A percentile compares a stretch with the other conserved stretches of the same genome.
Evolutionary conservation across 2,888 invertebrate species (phyloP).

Genomic region (Hypomecis punctinalis): DNA sequence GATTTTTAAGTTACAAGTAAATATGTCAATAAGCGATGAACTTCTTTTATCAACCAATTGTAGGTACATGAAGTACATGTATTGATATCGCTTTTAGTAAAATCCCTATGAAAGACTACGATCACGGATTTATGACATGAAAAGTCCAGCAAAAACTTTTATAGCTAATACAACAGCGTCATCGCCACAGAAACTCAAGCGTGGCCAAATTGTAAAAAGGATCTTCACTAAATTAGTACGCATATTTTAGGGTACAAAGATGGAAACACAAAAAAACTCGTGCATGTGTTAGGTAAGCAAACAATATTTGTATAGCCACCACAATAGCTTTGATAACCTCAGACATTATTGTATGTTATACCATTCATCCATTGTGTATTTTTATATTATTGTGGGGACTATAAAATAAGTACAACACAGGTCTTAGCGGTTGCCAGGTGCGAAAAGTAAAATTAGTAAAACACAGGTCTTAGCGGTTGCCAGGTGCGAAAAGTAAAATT

Average conservation of each 20-base stretch:
- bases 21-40: too few species aligned
- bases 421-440: constrained; percentile 7
- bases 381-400: constrained; percentile 9
- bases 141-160: constrained; percentile 10
- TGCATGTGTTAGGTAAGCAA: constrained; percentile 6
- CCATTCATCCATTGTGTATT: not conserved
- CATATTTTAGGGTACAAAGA: not conserved
- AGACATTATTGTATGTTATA: not conserved
- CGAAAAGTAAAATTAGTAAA: not conserved
- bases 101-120: constrained; percentile 1
- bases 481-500: not conserved
- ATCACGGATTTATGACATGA: not conserved
- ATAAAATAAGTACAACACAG: constrained; percentile 5
- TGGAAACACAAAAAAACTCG: not conserved
- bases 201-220: not conserved
- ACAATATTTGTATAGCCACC: constrained; percentile 4
- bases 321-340: not conserved
- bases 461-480: constrained; percentile 13
- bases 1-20: too few species aligned
- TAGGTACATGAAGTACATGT: too few species aligned
- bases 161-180: not conserved
- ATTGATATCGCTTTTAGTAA: not conserved
- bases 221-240: not conserved
- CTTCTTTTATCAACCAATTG: too few species aligned
- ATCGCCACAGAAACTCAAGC: constrained; percentile 1